Evolutionary conservation across 2,113 vertebrate species (phyloP).

Genomic region (Menura novaehollandiae): DNA sequence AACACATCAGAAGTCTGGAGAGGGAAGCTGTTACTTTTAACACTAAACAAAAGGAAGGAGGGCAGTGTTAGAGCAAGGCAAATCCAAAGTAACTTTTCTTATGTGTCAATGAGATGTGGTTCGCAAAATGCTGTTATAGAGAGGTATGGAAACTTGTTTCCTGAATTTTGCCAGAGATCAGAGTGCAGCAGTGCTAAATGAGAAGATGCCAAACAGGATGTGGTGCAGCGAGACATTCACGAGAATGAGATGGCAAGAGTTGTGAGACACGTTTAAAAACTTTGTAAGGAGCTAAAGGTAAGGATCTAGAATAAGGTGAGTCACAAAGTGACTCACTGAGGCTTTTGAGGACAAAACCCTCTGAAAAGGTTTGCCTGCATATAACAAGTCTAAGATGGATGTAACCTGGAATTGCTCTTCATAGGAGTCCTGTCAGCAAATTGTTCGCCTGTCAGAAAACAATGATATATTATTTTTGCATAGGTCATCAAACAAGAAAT

Average conservation of each 20-base stretch:
- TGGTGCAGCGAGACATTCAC: background rate
- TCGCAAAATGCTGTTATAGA: background rate
- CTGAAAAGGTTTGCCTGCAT: background rate
- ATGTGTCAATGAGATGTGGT: fast-evolving
- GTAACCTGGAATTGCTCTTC: background rate
- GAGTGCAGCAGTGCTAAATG: background rate
- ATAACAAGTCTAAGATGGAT: background rate
- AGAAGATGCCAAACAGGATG: background rate
- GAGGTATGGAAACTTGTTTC: background rate
- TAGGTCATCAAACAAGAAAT: background rate
- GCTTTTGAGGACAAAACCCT: background rate
- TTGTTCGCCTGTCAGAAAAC: background rate
- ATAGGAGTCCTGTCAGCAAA: background rate
- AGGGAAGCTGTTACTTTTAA: background rate
- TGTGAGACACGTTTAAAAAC: background rate
- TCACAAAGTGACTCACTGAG: background rate
- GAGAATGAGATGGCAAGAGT: background rate
- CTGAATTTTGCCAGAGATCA: background rate
- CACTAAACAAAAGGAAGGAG: background rate
- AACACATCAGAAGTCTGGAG: background rate
- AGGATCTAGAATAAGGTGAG: background rate
- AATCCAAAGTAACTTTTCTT: background rate
- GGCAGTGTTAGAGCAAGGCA: background rate
- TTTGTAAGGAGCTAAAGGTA: background rate
- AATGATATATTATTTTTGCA: background rate